Percentiles rank a stretch among this genome's conserved stretches.
Evolutionary conservation across 2,888 invertebrate genomes (phyloP).

Genomic region (Anarsia innoxiella): DNA sequence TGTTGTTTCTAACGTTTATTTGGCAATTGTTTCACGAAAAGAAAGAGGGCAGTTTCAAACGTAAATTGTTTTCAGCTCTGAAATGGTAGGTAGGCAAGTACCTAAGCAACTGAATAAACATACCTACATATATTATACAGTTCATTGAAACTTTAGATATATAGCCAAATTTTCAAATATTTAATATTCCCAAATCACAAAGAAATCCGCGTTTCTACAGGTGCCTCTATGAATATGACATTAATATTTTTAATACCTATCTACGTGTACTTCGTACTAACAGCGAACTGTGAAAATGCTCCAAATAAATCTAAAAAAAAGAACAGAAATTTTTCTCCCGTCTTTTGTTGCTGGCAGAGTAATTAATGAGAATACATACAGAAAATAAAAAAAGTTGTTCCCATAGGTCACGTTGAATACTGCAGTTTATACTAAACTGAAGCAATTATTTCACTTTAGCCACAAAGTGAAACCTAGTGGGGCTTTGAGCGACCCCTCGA

Average conservation of each 20-base stretch:
- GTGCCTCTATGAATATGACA: too few relatives aligned
- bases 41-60: conserved; percentile 46
- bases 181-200: conserved; percentile 9
- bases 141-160: conserved; percentile 16
- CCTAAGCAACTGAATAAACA: conserved; percentile 41
- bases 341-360: too few relatives aligned
- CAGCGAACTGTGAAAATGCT: too few relatives aligned
- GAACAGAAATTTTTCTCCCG: too few relatives aligned
- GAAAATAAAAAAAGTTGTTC: too few relatives aligned
- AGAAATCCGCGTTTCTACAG: too few relatives aligned
- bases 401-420: too few relatives aligned
- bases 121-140: conserved; percentile 25
- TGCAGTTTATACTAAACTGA: conserved; percentile 18
- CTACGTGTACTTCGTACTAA: too few relatives aligned
- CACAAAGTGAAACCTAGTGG: conserved; percentile 28
- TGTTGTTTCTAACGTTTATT: conserved; percentile 34
- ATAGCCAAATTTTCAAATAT: conserved; percentile 7
- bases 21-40: conserved; percentile 30
- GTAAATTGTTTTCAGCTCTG: conserved; percentile 30
- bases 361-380: too few relatives aligned
- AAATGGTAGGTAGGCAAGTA: too few relatives aligned
- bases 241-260: too few relatives aligned
- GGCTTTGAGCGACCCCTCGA: conserved; percentile 30
- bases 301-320: too few relatives aligned
- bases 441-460: conserved; percentile 21